A percentile compares a stretch with the other conserved stretches of the same genome.
phyloP scores from a whole-genome alignment of 2,888 invertebrate genomes.

The Pantelozetes paolii region DNA sequence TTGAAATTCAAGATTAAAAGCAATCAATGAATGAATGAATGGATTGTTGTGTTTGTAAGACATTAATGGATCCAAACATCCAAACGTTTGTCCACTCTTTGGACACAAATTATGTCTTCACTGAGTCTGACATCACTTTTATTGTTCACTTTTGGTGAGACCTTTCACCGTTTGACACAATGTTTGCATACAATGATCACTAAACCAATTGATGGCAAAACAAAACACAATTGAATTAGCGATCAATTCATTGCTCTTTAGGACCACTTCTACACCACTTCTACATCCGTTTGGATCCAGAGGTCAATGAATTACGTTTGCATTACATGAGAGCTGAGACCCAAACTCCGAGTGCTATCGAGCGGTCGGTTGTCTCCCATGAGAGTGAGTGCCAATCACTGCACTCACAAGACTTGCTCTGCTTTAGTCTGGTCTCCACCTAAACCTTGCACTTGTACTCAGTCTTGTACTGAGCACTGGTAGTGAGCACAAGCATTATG shows the following conservation, averaged over 20 bases:
- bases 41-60: background rate
- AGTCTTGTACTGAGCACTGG: no score
- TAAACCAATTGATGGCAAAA: background rate
- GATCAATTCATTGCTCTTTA: background rate
- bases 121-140: background rate
- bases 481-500: no score
- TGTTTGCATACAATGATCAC: background rate
- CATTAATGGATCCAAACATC: background rate
- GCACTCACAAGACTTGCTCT: background rate
- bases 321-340: background rate
- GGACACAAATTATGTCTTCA: background rate
- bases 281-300: slow-evolving; percentile 28
- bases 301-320: slow-evolving; percentile 31
- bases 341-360: background rate
- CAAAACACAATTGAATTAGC: no score
- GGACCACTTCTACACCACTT: background rate
- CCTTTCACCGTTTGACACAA: background rate
- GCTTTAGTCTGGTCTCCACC: background rate
- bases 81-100: slow-evolving; percentile 4
- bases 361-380: slow-evolving; percentile 5
- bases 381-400: background rate
- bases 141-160: no score
- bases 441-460: background rate
- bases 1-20: background rate
- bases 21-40: background rate